These are phyloP conservation scores for Notiomystis cincta DNA, from an alignment of 2,113 vertebrate genomes.

Conservation along the genomic window DNA sequence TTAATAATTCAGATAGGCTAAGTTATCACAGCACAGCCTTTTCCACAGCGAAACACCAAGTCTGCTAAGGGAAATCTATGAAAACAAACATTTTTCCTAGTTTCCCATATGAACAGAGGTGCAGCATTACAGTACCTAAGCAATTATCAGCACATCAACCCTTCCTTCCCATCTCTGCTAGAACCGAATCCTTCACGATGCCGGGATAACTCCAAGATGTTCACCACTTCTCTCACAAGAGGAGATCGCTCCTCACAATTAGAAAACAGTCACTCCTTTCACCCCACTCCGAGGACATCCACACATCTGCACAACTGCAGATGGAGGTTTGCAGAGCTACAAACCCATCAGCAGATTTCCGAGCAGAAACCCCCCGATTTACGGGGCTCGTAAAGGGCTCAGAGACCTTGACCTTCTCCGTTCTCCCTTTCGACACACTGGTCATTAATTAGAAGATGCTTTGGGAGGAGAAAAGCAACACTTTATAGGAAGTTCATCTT, in stretches of 20 bases:
- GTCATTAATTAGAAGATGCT: not conserved
- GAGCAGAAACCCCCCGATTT: not conserved
- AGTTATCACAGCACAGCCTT: not conserved
- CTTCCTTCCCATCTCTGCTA: not conserved
- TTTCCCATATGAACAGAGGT: not conserved
- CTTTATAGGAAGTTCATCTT: not conserved
- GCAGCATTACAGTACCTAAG: not conserved
- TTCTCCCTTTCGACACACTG: not conserved
- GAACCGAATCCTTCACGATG: rapidly evolving
- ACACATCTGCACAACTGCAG: too few species aligned
- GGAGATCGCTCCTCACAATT: not conserved
- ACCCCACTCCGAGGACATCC: not conserved
- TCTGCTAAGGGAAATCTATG: not conserved
- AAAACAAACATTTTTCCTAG: not conserved
- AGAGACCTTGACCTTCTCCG: not conserved
- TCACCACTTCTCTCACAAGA: not conserved
- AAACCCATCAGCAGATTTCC: not conserved
- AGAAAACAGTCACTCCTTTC: not conserved
- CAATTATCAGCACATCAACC: not conserved
- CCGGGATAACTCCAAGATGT: not conserved
- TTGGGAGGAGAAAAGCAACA: not conserved
- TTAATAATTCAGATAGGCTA: not conserved
- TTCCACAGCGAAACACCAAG: rapidly evolving
- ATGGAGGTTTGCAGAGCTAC: not conserved
- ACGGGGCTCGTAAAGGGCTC: not conserved